These are phyloP conservation scores for Yponomeuta plumbellus DNA, from an alignment of 2,888 invertebrate species.

Conservation along the genomic window DNA sequence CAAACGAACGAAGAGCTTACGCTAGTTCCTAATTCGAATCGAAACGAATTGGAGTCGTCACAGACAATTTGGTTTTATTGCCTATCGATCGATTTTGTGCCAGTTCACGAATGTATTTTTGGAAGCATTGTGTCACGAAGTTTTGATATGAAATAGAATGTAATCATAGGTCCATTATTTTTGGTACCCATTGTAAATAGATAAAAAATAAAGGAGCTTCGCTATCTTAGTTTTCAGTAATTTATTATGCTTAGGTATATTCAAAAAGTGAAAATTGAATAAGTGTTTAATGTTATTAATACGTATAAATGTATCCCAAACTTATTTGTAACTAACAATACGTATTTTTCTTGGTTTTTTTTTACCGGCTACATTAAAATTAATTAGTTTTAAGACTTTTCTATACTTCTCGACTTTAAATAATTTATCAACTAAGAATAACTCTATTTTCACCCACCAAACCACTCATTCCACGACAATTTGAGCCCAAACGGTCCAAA, in stretches of 20 bases:
- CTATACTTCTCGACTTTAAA: no score
- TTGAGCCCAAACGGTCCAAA: background rate
- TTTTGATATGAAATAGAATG: background rate
- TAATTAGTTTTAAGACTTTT: no score
- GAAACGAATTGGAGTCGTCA: constrained; percentile 25
- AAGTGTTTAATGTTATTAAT: no score
- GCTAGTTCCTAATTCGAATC: constrained; percentile 29
- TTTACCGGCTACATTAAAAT: no score
- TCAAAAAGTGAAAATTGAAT: no score
- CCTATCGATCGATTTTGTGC: constrained; percentile 13
- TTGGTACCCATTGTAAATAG: background rate
- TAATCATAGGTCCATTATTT: no score
- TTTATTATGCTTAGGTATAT: no score
- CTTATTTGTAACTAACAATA: no score
- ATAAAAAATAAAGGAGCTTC: background rate
- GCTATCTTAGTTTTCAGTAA: no score
- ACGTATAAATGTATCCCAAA: no score
- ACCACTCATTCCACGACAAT: background rate
- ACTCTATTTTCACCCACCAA: background rate
- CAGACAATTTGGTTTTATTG: constrained; percentile 16
- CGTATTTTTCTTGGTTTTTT: no score
- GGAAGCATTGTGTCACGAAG: background rate
- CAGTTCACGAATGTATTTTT: constrained; percentile 7
- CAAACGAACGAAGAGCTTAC: constrained; percentile 46
- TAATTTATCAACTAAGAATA: background rate